Conservation (phyloP, 2,113 vertebrate genomes). For the Neolamprologus tretocephalus region DNA sequence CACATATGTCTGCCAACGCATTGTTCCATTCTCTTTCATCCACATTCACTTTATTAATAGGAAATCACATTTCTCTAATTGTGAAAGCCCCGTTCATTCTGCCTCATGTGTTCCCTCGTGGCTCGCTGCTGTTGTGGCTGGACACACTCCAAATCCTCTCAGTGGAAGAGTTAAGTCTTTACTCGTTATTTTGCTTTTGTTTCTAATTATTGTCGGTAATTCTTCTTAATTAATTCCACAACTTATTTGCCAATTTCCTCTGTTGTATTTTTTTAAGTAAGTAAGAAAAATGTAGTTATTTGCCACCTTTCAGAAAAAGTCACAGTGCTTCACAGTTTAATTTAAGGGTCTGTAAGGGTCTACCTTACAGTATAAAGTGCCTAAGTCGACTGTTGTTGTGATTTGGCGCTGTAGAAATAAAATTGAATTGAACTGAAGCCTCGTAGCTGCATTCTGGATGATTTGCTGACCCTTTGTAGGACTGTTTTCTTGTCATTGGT, state of each 20-base stretch:
- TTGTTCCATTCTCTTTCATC: background rate
- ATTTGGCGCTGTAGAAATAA: background rate
- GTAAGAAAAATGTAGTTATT: background rate
- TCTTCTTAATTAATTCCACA: background rate
- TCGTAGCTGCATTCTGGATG: background rate
- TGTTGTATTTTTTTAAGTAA: background rate
- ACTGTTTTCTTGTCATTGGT: background rate
- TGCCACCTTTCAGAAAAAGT: background rate
- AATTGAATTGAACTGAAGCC: background rate
- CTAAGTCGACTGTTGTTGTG: background rate
- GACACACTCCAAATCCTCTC: background rate
- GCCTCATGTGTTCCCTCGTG: background rate
- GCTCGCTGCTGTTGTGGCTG: background rate
- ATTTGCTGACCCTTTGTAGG: background rate
- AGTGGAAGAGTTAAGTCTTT: background rate
- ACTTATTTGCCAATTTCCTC: background rate
- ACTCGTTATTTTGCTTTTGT: background rate
- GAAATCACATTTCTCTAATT: background rate
- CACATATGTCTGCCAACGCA: background rate
- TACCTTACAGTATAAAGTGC: background rate
- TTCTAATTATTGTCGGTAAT: background rate
- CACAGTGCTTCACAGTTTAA: background rate
- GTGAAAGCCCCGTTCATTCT: background rate
- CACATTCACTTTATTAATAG: background rate
- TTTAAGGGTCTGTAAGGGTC: background rate